phyloP scores from a whole-genome alignment of 2,113 vertebrate species.

The Vombatus ursinus region DNA sequence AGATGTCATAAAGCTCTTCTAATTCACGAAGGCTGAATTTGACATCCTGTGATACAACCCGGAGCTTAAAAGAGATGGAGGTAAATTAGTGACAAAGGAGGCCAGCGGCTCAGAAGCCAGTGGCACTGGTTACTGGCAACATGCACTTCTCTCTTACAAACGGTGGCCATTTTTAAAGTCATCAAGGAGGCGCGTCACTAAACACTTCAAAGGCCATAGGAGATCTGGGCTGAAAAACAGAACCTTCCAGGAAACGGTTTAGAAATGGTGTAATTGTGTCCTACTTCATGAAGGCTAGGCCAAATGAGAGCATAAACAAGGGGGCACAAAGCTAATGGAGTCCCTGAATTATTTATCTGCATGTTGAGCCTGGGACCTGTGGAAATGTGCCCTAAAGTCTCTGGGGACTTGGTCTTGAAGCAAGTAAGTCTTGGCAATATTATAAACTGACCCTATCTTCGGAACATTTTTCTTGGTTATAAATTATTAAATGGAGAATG shows the following conservation, averaged over 20 bases:
- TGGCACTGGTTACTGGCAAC: slow-evolving; percentile 42
- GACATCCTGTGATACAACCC: slow-evolving; percentile 95
- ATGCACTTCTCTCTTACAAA: slow-evolving; percentile 38
- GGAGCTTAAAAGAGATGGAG: slow-evolving; percentile 86
- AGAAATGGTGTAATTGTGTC: slow-evolving; percentile 41
- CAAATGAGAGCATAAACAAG: slow-evolving; percentile 25
- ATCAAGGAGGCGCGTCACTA: slow-evolving; percentile 26
- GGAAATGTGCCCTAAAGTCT: slow-evolving; percentile 50
- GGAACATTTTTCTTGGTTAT: background rate
- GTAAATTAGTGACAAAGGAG: slow-evolving; percentile 24
- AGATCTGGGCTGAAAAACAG: slow-evolving; percentile 25
- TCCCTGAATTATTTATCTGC: slow-evolving; percentile 45
- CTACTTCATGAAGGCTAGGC: slow-evolving; percentile 31
- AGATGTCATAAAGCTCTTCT: slow-evolving; percentile 94
- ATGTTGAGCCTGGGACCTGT: slow-evolving; percentile 48
- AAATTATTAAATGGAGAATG: background rate
- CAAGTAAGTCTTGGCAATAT: background rate
- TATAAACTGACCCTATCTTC: background rate
- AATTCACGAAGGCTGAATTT: slow-evolving; percentile 89
- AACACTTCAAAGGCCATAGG: slow-evolving; percentile 50
- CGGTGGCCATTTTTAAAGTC: slow-evolving; percentile 37
- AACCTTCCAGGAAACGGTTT: slow-evolving; percentile 33
- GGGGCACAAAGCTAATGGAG: slow-evolving; percentile 2
- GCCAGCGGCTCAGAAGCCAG: slow-evolving; percentile 21
- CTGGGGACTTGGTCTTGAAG: slow-evolving; percentile 43